Evolutionary conservation across 2,888 invertebrate genomes (phyloP).

Genomic region (Magallana nippona): DNA sequence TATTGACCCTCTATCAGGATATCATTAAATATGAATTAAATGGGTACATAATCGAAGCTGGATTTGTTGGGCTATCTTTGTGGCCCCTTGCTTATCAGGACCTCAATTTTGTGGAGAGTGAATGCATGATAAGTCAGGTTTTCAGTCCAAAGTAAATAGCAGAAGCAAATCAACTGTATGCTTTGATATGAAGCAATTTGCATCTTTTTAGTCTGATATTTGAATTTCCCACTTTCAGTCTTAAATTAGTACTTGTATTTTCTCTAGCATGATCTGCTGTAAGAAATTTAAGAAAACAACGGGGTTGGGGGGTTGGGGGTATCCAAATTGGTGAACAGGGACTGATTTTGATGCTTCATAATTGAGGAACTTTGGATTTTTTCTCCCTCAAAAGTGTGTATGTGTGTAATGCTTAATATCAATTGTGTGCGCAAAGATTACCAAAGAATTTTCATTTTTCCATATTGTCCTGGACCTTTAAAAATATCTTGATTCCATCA

Average conservation of each 20-base stretch:
- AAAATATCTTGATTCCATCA: conserved; percentile 10
- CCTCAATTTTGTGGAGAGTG: neutral
- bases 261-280: too few species aligned
- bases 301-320: neutral
- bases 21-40: conserved; percentile 29
- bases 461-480: neutral
- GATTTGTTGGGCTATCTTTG: neutral
- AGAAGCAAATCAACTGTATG: neutral
- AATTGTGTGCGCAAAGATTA: conserved; percentile 1
- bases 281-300: too few species aligned
- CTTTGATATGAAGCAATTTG: neutral
- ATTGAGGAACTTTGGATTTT: neutral
- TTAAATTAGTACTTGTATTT: too few species aligned
- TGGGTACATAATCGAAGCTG: neutral
- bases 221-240: too few species aligned
- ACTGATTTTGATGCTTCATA: too few species aligned
- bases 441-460: neutral
- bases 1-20: conserved; percentile 22
- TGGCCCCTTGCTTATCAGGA: neutral
- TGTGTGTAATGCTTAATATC: neutral
- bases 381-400: neutral
- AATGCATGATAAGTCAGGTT: neutral
- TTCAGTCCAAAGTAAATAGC: neutral
- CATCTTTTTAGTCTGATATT: neutral
- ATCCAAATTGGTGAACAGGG: too few species aligned